Conservation (phyloP, 35 echinoderm and acorn worm species). For the Patiria miniata region DNA sequence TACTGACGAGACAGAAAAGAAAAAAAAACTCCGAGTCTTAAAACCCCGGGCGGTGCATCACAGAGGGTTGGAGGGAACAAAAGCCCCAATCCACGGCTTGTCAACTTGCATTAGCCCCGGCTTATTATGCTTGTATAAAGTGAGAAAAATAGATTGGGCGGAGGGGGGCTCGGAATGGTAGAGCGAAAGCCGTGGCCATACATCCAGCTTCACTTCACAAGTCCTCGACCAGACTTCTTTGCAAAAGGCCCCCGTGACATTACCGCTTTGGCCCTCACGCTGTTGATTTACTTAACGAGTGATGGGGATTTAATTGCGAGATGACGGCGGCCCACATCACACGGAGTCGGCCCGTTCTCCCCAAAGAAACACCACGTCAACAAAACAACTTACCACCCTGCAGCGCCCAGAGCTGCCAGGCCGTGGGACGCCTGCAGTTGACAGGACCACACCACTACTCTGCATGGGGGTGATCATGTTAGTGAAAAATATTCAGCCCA, state of each 20-base stretch:
- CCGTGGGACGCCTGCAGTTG: conserved; percentile 19
- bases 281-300: conserved; percentile 53
- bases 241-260: not conserved
- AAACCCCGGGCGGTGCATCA: conserved; percentile 17
- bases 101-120: conserved; percentile 20
- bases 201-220: no score
- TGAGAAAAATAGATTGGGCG: conserved; percentile 46
- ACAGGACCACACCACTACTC: conserved; percentile 38
- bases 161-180: not conserved
- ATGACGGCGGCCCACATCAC: conserved; percentile 45
- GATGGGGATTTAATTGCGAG: conserved; percentile 54
- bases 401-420: conserved; percentile 8
- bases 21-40: not conserved
- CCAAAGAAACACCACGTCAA: conserved; percentile 25
- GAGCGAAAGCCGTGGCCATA: no score
- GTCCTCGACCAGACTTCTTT: not conserved
- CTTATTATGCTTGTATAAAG: conserved; percentile 44
- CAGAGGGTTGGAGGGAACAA: not conserved
- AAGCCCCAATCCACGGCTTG: not conserved
- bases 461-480: not conserved
- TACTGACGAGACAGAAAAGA: not conserved
- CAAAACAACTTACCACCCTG: conserved; percentile 56
- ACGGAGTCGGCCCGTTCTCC: not conserved
- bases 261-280: not conserved
- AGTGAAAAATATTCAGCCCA: no score